Base-by-base conservation (phyloP, 2,797 vertebrate species). In the Megalops cyprinoides region DNA sequence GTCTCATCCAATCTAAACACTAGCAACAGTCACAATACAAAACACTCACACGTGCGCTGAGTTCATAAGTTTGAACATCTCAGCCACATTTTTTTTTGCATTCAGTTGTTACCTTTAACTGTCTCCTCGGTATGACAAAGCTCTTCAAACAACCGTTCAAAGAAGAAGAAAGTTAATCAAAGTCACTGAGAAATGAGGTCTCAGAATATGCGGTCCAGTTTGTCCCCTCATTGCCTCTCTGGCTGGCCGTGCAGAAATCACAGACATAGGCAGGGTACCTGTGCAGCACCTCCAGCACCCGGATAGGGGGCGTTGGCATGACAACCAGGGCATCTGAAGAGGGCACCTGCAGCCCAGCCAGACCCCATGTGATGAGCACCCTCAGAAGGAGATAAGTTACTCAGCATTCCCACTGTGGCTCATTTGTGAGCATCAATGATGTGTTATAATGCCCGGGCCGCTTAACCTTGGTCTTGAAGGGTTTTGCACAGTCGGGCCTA, bases 11-110 rank as follows among this genome's bases (percentile, higher is more conserved):
- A 81, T 76, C 78, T 80, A 77, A 74, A 69, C 74, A 80, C 20
- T 39, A 74, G 67, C 67, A 3, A 18, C 67, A 82, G 80, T 60
- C 51, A 44, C 48, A 65, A 81, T 84, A 82, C 39, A 86, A 74
- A 60, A 80, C n/a, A 20, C 56, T 51, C 39, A 6, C 14, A 20
- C 15, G 65, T 80, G 81, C 62, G 55, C 81, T 81, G 71, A 78
- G 84, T 80, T 84, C 85, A 81, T 82, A 71, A 74, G 65, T 87
- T 78, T 77, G 78, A 85, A 79, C 81, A 76, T 55, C 60, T 71
- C 44, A 55, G 79, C 60, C 56, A 74, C 44, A 44, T 51, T 69
- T 69, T 74, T 74, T 78, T 60, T 53, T 81, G 55, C n/a, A 7
- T 18, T 53, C 60, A 76, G 53, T 48, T 81, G 75, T 28, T 62